phyloP scores from a whole-genome alignment of 2,113 vertebrate genomes.

The Alectura lathami region DNA sequence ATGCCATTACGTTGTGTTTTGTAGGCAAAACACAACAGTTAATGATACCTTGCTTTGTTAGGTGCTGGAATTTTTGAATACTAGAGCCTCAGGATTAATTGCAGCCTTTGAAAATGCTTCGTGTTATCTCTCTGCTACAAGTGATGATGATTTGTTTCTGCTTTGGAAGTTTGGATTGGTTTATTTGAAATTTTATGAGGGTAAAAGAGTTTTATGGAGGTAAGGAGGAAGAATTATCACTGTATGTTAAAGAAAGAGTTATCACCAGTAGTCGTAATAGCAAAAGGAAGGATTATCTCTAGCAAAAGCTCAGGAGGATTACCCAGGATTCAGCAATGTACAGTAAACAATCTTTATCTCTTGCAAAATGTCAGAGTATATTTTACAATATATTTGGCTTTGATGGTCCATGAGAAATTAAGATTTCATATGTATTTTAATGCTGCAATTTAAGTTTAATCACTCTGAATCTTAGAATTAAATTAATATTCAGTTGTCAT shows the following conservation, averaged over 20 bases:
- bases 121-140: background rate
- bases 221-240: slow-evolving; percentile 37
- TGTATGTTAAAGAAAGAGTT: slow-evolving; percentile 22
- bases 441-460: slow-evolving; percentile 30
- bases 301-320: slow-evolving; percentile 45
- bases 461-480: slow-evolving; percentile 36
- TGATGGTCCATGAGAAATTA: background rate
- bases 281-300: slow-evolving; percentile 31
- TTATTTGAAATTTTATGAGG: slow-evolving; percentile 25
- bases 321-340: slow-evolving; percentile 32
- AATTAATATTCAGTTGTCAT: slow-evolving; percentile 36
- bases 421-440: background rate
- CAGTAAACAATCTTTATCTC: slow-evolving; percentile 53
- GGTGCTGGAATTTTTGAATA: background rate
- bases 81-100: slow-evolving; percentile 15
- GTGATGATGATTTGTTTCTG: background rate
- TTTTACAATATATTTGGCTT: background rate
- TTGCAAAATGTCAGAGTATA: slow-evolving; percentile 26
- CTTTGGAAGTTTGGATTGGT: slow-evolving; percentile 2
- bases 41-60: background rate
- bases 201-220: background rate
- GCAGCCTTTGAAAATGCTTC: background rate
- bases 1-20: background rate
- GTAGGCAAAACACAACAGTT: background rate
- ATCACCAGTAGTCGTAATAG: slow-evolving; percentile 1